Conservation (phyloP, 2,113 vertebrate species). For the Pachycephala philippinensis region DNA sequence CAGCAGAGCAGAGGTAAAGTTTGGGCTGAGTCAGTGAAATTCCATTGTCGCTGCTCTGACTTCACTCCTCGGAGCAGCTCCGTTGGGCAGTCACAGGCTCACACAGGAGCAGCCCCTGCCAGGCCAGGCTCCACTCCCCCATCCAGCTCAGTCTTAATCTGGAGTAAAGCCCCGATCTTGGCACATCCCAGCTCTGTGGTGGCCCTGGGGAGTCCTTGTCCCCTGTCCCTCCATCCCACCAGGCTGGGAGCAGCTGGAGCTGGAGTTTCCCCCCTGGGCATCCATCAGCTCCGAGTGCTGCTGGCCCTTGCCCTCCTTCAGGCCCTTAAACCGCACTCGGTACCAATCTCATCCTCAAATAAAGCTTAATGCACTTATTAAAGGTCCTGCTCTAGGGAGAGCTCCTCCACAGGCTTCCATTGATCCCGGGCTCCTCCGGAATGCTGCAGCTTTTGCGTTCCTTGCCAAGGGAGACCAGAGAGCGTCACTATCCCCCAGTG, state of each 20-base stretch:
- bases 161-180: rapidly evolving
- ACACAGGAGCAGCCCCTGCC: rapidly evolving
- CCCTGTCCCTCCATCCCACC: background rate
- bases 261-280: background rate
- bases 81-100: rapidly evolving
- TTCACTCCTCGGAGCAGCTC: background rate
- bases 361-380: rapidly evolving
- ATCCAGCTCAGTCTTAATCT: rapidly evolving
- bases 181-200: rapidly evolving
- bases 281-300: background rate
- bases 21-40: background rate
- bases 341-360: rapidly evolving
- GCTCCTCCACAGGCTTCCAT: rapidly evolving
- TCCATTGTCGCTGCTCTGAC: background rate
- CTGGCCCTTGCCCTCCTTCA: background rate
- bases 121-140: rapidly evolving
- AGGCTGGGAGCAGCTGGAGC: background rate
- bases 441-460: rapidly evolving
- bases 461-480: background rate
- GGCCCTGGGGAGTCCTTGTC: too few species aligned
- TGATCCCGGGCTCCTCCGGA: rapidly evolving
- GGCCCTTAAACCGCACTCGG: background rate
- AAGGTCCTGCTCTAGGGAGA: rapidly evolving
- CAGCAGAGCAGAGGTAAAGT: background rate
- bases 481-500: rapidly evolving